phyloP scores from a whole-genome alignment of 2,888 invertebrate genomes.

The Onthophagus sagittarius region DNA sequence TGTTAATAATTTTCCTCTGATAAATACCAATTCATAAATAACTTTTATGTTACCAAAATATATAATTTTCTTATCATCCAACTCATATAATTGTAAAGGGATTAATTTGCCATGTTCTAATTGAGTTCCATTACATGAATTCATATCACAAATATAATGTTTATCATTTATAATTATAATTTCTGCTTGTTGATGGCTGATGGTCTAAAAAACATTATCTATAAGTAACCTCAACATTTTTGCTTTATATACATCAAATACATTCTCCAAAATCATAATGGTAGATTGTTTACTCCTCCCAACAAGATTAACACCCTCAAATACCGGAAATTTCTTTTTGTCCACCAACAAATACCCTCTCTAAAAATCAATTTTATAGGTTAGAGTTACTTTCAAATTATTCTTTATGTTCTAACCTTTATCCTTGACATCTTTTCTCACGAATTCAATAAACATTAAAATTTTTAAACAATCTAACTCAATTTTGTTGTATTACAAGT shows the following conservation, averaged over 20 bases:
- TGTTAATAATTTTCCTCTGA: not conserved
- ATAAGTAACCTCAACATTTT: not conserved
- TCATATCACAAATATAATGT: conserved; percentile 42
- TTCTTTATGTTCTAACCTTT: not conserved
- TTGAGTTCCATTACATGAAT: conserved; percentile 44
- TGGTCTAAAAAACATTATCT: conserved; percentile 35
- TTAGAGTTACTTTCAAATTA: not conserved
- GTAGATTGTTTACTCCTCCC: conserved; percentile 40
- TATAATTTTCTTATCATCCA: not conserved
- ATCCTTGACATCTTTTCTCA: not conserved
- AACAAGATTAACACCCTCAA: conserved; percentile 42
- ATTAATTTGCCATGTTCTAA: conserved; percentile 33
- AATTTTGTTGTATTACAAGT: not conserved
- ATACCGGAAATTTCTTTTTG: conserved; percentile 31
- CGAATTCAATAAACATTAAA: not conserved
- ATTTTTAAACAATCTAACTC: not conserved
- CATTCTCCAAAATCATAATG: conserved; percentile 41
- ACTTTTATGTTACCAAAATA: conserved; percentile 2
- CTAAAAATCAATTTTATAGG: conserved; percentile 27
- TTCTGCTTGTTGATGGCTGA: conserved; percentile 45
- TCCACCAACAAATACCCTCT: conserved; percentile 32
- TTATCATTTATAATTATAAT: conserved; percentile 39
- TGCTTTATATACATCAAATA: conserved; percentile 24
- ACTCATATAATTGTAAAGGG: conserved; percentile 38
- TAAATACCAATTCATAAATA: not conserved